phyloP scores from a whole-genome alignment of 1,140 invertebrate genomes.

The Pararge aegeria region DNA sequence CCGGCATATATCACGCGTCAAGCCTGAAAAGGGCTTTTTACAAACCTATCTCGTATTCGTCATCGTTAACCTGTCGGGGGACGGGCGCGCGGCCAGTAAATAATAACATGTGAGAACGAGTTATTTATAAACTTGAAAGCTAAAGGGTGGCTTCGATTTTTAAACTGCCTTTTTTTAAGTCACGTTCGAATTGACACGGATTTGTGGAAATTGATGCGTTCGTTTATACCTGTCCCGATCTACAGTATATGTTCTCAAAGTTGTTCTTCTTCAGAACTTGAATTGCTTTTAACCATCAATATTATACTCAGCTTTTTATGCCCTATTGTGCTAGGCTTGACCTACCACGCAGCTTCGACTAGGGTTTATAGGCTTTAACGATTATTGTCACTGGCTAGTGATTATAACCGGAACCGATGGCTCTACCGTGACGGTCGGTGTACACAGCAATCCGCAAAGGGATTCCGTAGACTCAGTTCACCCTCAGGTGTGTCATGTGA shows the following conservation, averaged over 20 bases:
- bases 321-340: too few species aligned
- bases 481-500: too few species aligned
- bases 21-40: constrained; percentile 61
- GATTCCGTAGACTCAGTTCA: too few species aligned
- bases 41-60: constrained; percentile 73
- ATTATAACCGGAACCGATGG: too few species aligned
- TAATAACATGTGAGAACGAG: constrained; percentile 29
- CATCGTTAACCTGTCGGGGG: constrained; percentile 66
- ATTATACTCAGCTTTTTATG: too few species aligned
- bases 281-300: too few species aligned
- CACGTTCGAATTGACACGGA: constrained; percentile 60
- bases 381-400: too few species aligned
- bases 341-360: too few species aligned
- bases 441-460: too few species aligned
- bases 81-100: constrained; percentile 33
- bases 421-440: too few species aligned
- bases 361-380: too few species aligned
- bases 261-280: too few species aligned
- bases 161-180: constrained; percentile 24
- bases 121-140: constrained; percentile 29
- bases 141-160: constrained; percentile 43
- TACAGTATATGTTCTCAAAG: neutral
- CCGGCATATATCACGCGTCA: constrained; percentile 68
- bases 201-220: constrained; percentile 62
- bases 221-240: constrained; percentile 23